Base-by-base conservation (phyloP, 2,888 invertebrate genomes). In the Metellina segmentata region DNA sequence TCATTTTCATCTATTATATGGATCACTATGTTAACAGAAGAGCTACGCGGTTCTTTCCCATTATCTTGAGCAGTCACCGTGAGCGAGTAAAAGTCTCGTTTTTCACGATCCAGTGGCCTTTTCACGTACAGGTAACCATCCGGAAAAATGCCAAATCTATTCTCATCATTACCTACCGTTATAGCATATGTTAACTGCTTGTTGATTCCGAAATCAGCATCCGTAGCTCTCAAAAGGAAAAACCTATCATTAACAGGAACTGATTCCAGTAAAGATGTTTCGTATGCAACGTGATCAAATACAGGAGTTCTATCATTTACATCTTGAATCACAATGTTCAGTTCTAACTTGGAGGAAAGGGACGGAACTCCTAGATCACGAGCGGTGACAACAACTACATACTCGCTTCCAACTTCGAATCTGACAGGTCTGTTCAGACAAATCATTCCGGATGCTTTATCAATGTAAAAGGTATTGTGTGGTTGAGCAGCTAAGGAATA, bases 1-100 rank as follows among this genome's bases (percentile, higher is more conserved):
- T 99, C 99, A 95, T 99, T 99, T 95, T 99, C 98, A 95, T 99
- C 99, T 93, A 98, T 97, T 48, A 99, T 97, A 94, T 98, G 98
- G 93, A 99, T 97, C 20, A 98, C 97, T 1, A 99, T 97, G 8
- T 98, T 98, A 4, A 98, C 98, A 81, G 97, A 96, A 0, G 98
- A 98, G 94, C 92, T 95, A 94, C 97, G 96, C 74, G 96, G 96
- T 70, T 97, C 98, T 93, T 95, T 95, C 0, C 98, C 98, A 85
- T 97, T 96, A 95, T 99, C 99, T 85, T 96, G 96, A 1, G 98
- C 98, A 52, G 97, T 96, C 61, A 99, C 96, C 4, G 97, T 97
- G 88, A 99, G 95, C 0, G 98, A 97, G 95, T 98, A 99, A 95
- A 98, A 98, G 95, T 98, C 98, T 94, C 96, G 96, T 94, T 97